phyloP scores from a whole-genome alignment of 2,797 vertebrate species.

The Chrosomus eos region DNA sequence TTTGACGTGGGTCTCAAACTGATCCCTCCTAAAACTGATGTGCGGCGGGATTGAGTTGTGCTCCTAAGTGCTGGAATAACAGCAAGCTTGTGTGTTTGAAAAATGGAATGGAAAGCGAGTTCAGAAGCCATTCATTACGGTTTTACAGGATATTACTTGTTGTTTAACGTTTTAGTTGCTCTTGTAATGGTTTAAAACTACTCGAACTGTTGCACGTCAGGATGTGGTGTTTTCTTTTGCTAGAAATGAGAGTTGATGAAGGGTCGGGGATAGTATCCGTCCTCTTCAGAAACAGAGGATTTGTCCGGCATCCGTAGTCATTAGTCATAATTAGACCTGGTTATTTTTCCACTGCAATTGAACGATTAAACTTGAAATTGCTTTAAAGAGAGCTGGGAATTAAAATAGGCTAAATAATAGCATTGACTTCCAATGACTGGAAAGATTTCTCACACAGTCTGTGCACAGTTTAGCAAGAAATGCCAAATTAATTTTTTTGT shows the following conservation, averaged over 20 bases:
- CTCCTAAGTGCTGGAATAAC: slow-evolving; percentile 12
- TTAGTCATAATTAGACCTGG: slow-evolving; percentile 50
- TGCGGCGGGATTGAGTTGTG: background rate
- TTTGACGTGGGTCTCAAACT: slow-evolving; percentile 19
- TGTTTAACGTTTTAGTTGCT: slow-evolving; percentile 37
- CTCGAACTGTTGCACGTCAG: slow-evolving; percentile 21
- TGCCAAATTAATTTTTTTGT: background rate
- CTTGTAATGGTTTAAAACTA: slow-evolving; percentile 40
- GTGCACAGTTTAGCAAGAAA: slow-evolving; percentile 14
- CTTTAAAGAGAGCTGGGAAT: slow-evolving; percentile 50
- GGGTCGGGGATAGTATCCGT: slow-evolving; percentile 35
- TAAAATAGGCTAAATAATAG: slow-evolving; percentile 35
- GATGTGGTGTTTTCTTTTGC: slow-evolving; percentile 34
- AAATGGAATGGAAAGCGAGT: slow-evolving; percentile 29
- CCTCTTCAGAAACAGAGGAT: slow-evolving; percentile 38
- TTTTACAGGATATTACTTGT: slow-evolving; percentile 37
- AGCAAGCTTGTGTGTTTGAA: slow-evolving; percentile 27
- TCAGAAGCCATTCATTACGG: slow-evolving; percentile 42
- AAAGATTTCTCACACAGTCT: slow-evolving; percentile 33
- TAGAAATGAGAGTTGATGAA: slow-evolving; percentile 37
- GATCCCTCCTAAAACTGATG: slow-evolving; percentile 8
- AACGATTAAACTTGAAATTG: slow-evolving; percentile 52
- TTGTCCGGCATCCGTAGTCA: slow-evolving; percentile 45
- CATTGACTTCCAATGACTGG: slow-evolving; percentile 25
- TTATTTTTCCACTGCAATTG: slow-evolving; percentile 52